Percentiles rank a stretch among this genome's conserved stretches.
These are phyloP conservation scores for Vicugna pacos DNA, from an alignment of 2,113 vertebrate species.

Conservation along the genomic window DNA sequence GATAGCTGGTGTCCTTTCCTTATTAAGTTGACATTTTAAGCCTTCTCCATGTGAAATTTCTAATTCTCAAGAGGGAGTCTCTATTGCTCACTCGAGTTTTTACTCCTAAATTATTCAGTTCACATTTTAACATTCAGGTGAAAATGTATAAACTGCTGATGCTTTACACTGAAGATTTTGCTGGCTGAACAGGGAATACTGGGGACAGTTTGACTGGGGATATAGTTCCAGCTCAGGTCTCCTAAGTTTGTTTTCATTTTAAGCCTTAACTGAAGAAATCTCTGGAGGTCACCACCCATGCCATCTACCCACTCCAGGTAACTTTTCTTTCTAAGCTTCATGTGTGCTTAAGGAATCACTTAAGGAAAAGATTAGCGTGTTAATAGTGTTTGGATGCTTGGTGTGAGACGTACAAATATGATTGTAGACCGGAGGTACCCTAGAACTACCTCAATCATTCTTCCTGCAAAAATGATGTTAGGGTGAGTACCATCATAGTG, in stretches of 20 bases:
- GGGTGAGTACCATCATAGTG: background rate
- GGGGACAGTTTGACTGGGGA: background rate
- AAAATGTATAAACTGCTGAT: slow-evolving; percentile 24
- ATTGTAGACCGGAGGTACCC: background rate
- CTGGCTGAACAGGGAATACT: background rate
- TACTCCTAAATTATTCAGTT: background rate
- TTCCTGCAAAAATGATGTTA: background rate
- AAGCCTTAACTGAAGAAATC: background rate
- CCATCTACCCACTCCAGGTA: background rate
- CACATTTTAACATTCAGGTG: background rate
- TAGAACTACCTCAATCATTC: background rate
- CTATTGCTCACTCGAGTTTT: background rate
- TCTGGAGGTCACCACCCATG: background rate
- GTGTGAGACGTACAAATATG: background rate
- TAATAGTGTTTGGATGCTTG: background rate
- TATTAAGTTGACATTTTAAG: slow-evolving; percentile 6
- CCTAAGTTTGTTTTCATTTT: background rate
- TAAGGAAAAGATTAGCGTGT: background rate
- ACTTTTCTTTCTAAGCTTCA: background rate
- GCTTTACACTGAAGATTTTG: background rate
- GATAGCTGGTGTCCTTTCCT: background rate
- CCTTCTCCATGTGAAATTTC: background rate
- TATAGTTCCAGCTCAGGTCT: background rate
- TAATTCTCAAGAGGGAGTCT: background rate
- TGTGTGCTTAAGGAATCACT: background rate